Evolutionary conservation across 2,113 vertebrate species (phyloP).

Genomic region (Clarias gariepinus): DNA sequence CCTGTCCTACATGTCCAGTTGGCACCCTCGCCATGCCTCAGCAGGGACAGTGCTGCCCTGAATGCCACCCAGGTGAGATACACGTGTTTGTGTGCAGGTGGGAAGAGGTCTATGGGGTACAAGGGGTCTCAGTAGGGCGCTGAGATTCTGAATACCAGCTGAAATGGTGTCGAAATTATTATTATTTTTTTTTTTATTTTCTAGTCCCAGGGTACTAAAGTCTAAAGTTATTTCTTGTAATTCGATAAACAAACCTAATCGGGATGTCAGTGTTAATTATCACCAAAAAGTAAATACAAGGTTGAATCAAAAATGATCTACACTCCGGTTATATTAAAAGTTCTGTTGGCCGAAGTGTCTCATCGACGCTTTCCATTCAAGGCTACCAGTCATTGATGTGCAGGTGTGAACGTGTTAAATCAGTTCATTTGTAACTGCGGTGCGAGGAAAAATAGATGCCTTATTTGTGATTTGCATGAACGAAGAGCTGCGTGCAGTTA

Average conservation of each 20-base stretch:
- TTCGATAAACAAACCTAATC: background rate
- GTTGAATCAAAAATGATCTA: too few species aligned
- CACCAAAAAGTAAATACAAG: background rate
- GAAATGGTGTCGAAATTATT: too few species aligned
- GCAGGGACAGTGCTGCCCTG: conserved; percentile 78
- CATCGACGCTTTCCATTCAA: too few species aligned
- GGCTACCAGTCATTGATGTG: too few species aligned
- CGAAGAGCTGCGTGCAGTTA: too few species aligned
- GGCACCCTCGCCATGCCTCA: conserved; percentile 68
- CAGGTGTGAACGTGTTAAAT: too few species aligned
- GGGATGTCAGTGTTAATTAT: background rate
- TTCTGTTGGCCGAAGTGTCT: too few species aligned
- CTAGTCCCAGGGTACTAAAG: background rate
- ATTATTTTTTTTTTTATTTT: too few species aligned
- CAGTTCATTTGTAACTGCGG: too few species aligned
- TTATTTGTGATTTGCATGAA: too few species aligned
- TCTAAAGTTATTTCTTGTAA: background rate
- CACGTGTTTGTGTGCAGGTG: conserved; percentile 59
- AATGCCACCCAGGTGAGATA: conserved; percentile 80
- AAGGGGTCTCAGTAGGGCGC: background rate
- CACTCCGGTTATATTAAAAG: too few species aligned
- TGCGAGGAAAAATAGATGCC: too few species aligned
- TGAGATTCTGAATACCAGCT: background rate
- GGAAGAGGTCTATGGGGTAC: background rate
- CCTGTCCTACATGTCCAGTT: conserved; percentile 80